phyloP scores from a whole-genome alignment of 2,113 vertebrate species.

The Phrynosoma platyrhinos region DNA sequence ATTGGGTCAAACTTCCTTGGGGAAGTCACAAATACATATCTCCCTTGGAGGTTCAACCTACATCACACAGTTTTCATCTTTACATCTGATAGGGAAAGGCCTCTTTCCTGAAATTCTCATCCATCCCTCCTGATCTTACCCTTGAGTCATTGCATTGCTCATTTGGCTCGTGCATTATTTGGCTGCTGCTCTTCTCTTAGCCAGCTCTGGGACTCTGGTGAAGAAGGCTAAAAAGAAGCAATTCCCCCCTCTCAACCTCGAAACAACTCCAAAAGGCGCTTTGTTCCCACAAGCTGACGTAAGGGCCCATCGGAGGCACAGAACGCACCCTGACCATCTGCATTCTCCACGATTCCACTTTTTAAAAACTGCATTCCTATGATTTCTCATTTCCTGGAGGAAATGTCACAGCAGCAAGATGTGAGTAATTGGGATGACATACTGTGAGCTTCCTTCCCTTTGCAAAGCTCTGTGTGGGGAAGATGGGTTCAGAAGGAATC shows the following conservation, averaged over 20 bases:
- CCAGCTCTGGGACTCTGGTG: not conserved
- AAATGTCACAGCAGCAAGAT: not conserved
- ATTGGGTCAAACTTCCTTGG: not conserved
- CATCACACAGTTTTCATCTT: no score
- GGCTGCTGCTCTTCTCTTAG: not conserved
- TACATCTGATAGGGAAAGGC: not conserved
- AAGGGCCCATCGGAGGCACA: not conserved
- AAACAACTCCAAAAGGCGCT: not conserved
- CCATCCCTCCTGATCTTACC: not conserved
- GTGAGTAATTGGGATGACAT: not conserved
- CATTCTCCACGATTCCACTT: not conserved
- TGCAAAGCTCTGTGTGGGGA: not conserved
- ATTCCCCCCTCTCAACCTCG: no score
- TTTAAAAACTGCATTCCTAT: not conserved
- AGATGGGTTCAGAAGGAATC: not conserved
- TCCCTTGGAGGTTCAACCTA: no score
- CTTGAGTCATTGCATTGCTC: not conserved
- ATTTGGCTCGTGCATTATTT: not conserved
- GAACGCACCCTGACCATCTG: not conserved
- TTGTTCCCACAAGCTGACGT: no score
- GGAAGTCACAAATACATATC: not conserved
- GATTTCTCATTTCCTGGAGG: constrained; percentile 21
- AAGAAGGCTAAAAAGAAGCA: not conserved
- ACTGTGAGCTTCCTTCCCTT: not conserved
- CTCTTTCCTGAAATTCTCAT: not conserved